Base-by-base conservation (phyloP, 1,140 invertebrate genomes). In the Paracyclopina nana region DNA sequence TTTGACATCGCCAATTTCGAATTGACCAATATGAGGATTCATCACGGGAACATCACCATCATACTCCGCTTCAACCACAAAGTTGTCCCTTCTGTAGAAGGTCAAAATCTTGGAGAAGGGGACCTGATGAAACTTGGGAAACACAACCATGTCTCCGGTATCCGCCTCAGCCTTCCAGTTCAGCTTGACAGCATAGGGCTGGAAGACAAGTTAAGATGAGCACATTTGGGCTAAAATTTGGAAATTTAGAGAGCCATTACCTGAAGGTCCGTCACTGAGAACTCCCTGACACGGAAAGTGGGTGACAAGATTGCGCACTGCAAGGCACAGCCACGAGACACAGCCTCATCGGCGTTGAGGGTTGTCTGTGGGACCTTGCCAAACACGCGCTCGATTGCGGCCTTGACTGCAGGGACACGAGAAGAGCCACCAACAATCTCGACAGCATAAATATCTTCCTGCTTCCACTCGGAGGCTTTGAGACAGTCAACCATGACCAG, bases 231-330 rank as follows among this genome's bases (percentile, higher is more conserved):
- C n/a, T n/a, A n/a, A n/a, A n/a, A n/a, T n/a, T n/a, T n/a, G n/a
- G n/a, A n/a, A n/a, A n/a, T n/a, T n/a, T n/a, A n/a, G n/a, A n/a
- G n/a, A n/a, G n/a, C n/a, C n/a, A n/a, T n/a, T n/a, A n/a, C n/a
- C 40, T 42, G 40, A 55, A 85, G 77, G 64, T 99, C 92, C 6
- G 81, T 81, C 2, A 98, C 79, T 44, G 73, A 76, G 63, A 97
- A 95, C 52, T 98, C 92, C 53, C 85, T 72, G 28, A 98, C 57
- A 62, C 87, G 77, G 57, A 97, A 87, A 16, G 86, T 87, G 26
- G 94, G 94, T 54, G 84, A 92, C 51, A 97, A 69, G 70, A 97
- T 96, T 6, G 94, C 94, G 68, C 84, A 95, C 63, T 94, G 87
- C 27, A 97, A 67, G 25, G 92, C 90, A 66, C 90, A 95, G 1